These are phyloP conservation scores for Pavo muticus DNA, from an alignment of 2,113 vertebrate genomes.

Conservation along the genomic window DNA sequence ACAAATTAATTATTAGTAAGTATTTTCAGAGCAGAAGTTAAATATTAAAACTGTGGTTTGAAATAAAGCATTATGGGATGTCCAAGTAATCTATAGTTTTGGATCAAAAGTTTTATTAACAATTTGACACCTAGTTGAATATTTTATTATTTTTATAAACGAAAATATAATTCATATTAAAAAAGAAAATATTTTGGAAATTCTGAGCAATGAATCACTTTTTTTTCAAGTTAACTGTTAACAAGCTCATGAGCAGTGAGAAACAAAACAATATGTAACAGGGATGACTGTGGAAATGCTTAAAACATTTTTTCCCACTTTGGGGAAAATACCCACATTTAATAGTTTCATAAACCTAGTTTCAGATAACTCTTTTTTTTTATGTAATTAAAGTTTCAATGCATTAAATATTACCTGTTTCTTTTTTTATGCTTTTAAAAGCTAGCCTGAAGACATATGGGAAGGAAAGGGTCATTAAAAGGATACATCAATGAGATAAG, in stretches of 20 bases:
- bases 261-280: neutral
- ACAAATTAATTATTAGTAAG: conserved; percentile 78
- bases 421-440: neutral
- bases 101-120: conserved; percentile 29
- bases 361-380: neutral
- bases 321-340: neutral
- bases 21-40: conserved; percentile 72
- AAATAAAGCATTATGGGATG: conserved; percentile 49
- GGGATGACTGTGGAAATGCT: neutral
- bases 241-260: conserved; percentile 20
- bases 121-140: conserved; percentile 45
- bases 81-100: conserved; percentile 32
- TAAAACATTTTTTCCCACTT: neutral
- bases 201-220: neutral
- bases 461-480: neutral
- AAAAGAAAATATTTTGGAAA: neutral
- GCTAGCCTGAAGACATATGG: neutral
- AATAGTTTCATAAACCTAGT: neutral
- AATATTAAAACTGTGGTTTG: conserved; percentile 65
- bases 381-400: neutral
- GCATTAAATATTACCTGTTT: neutral
- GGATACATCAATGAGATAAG: neutral
- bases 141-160: neutral
- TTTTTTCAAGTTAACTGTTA: conserved; percentile 27
- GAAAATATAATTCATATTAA: neutral